Conservation (phyloP, 2,113 vertebrate species). For the Empidonax traillii region DNA sequence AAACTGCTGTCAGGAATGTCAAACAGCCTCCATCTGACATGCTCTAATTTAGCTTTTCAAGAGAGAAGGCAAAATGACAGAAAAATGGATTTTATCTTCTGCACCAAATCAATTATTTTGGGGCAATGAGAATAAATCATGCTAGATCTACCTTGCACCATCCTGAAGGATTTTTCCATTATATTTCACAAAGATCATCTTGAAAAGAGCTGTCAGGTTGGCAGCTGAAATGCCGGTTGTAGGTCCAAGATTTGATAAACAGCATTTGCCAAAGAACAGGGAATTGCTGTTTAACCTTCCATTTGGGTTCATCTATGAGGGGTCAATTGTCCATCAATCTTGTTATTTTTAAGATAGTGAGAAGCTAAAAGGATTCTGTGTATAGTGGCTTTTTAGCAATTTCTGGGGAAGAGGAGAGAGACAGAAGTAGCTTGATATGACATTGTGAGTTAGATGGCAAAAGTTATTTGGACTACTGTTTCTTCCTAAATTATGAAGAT, state of each 20-base stretch:
- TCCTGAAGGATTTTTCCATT: background rate
- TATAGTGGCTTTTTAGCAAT: background rate
- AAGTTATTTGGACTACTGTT: background rate
- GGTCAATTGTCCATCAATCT: background rate
- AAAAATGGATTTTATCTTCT: conserved; percentile 30
- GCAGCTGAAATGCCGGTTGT: background rate
- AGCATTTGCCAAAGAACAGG: background rate
- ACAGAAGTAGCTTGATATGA: background rate
- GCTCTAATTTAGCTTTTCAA: background rate
- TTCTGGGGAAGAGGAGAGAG: background rate
- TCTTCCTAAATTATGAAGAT: background rate
- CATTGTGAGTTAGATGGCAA: background rate
- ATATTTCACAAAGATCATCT: background rate
- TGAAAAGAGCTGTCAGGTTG: background rate
- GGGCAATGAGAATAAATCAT: background rate
- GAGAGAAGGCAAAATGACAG: background rate
- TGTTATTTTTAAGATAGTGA: background rate
- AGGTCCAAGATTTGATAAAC: conserved; percentile 7
- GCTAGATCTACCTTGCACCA: background rate
- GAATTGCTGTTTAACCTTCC: conserved; percentile 26
- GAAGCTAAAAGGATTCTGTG: background rate
- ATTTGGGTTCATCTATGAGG: background rate
- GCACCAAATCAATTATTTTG: background rate
- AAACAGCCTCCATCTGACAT: background rate
- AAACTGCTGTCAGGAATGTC: background rate